phyloP scores from a whole-genome alignment of 2,797 vertebrate genomes.

The Ptychobarbus kaznakovi region DNA sequence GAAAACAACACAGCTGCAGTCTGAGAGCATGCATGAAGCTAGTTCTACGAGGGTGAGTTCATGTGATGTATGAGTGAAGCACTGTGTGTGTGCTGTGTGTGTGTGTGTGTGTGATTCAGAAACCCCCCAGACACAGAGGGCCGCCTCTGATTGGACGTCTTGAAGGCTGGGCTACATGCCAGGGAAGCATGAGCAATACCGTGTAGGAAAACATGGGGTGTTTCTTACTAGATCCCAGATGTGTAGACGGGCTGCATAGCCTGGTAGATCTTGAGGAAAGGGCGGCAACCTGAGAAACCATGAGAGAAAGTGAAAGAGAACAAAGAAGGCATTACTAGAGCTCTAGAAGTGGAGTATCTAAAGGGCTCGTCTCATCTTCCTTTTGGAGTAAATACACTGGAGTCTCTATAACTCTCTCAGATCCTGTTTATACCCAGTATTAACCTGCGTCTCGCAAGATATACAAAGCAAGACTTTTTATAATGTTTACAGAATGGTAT shows the following conservation, averaged over 20 bases:
- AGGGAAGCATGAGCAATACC: slow-evolving; percentile 39
- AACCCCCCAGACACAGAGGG: slow-evolving; percentile 15
- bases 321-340: slow-evolving; percentile 37
- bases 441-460: neutral
- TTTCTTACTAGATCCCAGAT: slow-evolving; percentile 97
- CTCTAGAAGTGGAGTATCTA: neutral
- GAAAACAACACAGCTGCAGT: slow-evolving; percentile 9
- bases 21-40: neutral
- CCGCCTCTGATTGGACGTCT: slow-evolving; percentile 45
- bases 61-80: slow-evolving; percentile 37
- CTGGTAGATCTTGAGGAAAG: slow-evolving; percentile 98
- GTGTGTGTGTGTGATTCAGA: slow-evolving; percentile 43
- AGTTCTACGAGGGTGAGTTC: too few species aligned
- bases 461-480: neutral
- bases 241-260: slow-evolving; percentile 99
- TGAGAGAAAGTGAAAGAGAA: slow-evolving; percentile 35
- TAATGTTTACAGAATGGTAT: neutral
- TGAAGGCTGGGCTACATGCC: slow-evolving; percentile 41
- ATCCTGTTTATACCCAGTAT: neutral
- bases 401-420: neutral
- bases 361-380: neutral
- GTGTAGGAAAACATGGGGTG: slow-evolving; percentile 47
- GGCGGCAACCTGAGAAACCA: slow-evolving; percentile 86
- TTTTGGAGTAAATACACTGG: neutral
- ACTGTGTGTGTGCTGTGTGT: slow-evolving; percentile 47